A percentile compares a stretch with the other conserved stretches of the same genome.
Conservation (phyloP, 1,140 invertebrate genomes). For the Ceratina japonica region DNA sequence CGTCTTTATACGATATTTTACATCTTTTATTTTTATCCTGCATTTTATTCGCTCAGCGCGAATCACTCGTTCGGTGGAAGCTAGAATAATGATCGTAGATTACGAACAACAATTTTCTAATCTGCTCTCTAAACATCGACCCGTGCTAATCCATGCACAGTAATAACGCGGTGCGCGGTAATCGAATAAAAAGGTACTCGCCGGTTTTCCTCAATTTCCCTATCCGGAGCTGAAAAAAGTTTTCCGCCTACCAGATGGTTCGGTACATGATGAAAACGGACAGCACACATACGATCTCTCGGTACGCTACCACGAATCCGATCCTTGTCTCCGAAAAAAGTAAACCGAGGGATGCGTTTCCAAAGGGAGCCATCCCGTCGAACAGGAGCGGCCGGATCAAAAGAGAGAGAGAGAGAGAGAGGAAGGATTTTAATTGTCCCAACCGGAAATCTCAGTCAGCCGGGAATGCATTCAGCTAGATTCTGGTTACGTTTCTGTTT, state of each 20-base stretch:
- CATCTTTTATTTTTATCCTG: neutral
- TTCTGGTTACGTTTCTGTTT: neutral
- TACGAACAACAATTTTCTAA: no score
- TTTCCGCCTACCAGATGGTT: neutral
- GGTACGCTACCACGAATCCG: neutral
- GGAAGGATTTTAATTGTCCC: conserved; percentile 1
- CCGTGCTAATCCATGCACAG: no score
- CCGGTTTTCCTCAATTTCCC: neutral
- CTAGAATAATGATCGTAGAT: no score
- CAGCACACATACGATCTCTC: neutral
- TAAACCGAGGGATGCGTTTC: neutral
- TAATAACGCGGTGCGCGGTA: no score
- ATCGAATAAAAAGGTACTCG: neutral
- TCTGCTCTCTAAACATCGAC: no score
- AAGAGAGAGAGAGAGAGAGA: neutral
- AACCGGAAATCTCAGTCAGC: neutral
- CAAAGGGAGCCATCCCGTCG: neutral
- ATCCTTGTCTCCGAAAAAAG: neutral
- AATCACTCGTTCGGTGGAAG: no score
- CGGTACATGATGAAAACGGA: neutral
- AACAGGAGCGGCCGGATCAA: neutral
- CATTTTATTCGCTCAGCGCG: neutral
- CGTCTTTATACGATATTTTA: neutral
- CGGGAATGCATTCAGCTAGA: neutral
- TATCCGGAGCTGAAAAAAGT: neutral